phyloP scores from a whole-genome alignment of 2,797 vertebrate species.

The Macrochelys suwanniensis region DNA sequence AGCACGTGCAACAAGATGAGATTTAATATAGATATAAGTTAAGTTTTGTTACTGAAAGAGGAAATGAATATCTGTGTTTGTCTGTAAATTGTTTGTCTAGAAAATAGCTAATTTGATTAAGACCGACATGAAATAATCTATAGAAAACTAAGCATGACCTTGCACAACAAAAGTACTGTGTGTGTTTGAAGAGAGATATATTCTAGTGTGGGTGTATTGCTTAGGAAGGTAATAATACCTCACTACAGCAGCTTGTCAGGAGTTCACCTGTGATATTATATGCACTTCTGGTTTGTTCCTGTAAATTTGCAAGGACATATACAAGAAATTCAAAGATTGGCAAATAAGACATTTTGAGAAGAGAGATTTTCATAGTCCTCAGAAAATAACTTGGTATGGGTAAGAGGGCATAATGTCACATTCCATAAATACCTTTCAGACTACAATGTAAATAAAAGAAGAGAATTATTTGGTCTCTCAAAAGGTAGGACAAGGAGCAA shows the following conservation, averaged over 20 bases:
- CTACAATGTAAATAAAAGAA: slow-evolving; percentile 41
- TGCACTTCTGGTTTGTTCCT: slow-evolving; percentile 20
- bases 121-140: background rate
- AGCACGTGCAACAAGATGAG: background rate
- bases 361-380: slow-evolving; percentile 6
- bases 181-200: slow-evolving; percentile 54
- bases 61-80: background rate
- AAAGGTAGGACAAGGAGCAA: slow-evolving; percentile 63
- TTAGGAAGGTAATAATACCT: background rate
- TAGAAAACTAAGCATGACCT: background rate
- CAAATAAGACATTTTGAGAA: background rate
- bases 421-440: slow-evolving; percentile 57
- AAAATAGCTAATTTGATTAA: background rate
- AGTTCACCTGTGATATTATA: slow-evolving; percentile 31
- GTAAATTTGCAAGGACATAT: background rate
- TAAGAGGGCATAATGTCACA: slow-evolving; percentile 5
- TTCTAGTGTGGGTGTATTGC: slow-evolving; percentile 7
- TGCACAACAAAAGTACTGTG: background rate
- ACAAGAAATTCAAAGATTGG: background rate
- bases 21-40: background rate
- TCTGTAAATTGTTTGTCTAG: background rate
- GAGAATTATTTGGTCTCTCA: slow-evolving; percentile 49
- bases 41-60: background rate
- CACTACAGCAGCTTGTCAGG: background rate
- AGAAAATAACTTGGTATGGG: slow-evolving; percentile 15